Evolutionary conservation across 1,140 invertebrate genomes (phyloP).

Genomic region (Sitobion miscanthi): DNA sequence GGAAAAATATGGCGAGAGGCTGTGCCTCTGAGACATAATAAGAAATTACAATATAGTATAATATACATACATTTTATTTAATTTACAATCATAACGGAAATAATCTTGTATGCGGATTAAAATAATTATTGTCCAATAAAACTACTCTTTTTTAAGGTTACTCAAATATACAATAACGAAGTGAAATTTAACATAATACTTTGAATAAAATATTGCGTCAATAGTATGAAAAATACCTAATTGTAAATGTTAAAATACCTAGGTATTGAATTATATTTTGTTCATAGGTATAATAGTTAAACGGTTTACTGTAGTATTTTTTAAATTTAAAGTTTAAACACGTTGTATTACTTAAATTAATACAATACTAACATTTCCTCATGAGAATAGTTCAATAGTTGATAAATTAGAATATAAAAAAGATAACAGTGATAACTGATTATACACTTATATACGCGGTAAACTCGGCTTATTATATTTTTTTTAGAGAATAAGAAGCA

Average conservation of each 20-base stretch:
- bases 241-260: neutral
- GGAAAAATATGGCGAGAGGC: neutral
- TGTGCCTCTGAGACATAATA: neutral
- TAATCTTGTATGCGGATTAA: neutral
- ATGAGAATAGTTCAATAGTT: neutral
- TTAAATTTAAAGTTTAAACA: neutral
- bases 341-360: neutral
- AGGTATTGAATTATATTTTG: neutral
- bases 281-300: neutral
- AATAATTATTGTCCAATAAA: neutral
- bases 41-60: neutral
- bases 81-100: neutral
- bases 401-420: slow-evolving; percentile 4
- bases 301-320: neutral
- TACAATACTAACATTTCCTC: neutral
- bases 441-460: neutral
- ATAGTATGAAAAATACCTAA: neutral
- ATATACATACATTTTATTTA: neutral
- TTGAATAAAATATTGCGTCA: neutral
- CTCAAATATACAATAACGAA: neutral
- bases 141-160: neutral
- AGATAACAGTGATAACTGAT: neutral
- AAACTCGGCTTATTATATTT: slow-evolving; percentile 20
- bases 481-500: neutral
- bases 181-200: too few species aligned